A percentile compares a stretch with the other conserved stretches of the same genome.
These are phyloP conservation scores for Scarus forsteni DNA, from an alignment of 2,797 vertebrate genomes.

Conservation along the genomic window DNA sequence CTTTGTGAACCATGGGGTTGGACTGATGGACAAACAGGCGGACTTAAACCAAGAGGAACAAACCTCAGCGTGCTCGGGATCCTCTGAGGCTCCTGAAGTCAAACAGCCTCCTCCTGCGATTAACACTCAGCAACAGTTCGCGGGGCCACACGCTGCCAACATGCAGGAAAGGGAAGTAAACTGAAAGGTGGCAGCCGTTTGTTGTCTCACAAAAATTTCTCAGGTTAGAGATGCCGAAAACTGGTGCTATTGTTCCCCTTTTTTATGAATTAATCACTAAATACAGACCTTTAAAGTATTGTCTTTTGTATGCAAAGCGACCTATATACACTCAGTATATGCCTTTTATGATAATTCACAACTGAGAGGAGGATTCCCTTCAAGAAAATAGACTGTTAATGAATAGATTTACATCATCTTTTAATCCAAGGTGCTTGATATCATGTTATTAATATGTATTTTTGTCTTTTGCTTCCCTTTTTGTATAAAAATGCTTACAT, in stretches of 20 bases:
- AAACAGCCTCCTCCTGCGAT: constrained; percentile 47
- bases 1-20: constrained; percentile 52
- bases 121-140: constrained; percentile 40
- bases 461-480: constrained; percentile 50
- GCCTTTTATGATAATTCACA: constrained; percentile 74
- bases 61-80: constrained; percentile 47
- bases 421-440: constrained; percentile 81
- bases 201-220: constrained; percentile 88
- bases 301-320: constrained; percentile 76
- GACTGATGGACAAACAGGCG: constrained; percentile 44
- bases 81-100: constrained; percentile 54
- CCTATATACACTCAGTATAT: constrained; percentile 76
- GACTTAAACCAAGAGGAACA: constrained; percentile 62
- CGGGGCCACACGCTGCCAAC: constrained; percentile 67
- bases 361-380: constrained; percentile 73
- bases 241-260: constrained; percentile 91
- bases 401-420: constrained; percentile 74
- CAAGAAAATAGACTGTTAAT: constrained; percentile 72
- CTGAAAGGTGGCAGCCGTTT: constrained; percentile 73
- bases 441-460: constrained; percentile 68
- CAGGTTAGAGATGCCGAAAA: constrained; percentile 92
- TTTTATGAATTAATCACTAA: constrained; percentile 69
- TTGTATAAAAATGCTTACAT: constrained; percentile 79
- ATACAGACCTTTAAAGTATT: constrained; percentile 75
- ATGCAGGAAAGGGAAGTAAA: constrained; percentile 84